Conservation (phyloP, 1,140 invertebrate genomes). For the Paraescarpia echinospica region DNA sequence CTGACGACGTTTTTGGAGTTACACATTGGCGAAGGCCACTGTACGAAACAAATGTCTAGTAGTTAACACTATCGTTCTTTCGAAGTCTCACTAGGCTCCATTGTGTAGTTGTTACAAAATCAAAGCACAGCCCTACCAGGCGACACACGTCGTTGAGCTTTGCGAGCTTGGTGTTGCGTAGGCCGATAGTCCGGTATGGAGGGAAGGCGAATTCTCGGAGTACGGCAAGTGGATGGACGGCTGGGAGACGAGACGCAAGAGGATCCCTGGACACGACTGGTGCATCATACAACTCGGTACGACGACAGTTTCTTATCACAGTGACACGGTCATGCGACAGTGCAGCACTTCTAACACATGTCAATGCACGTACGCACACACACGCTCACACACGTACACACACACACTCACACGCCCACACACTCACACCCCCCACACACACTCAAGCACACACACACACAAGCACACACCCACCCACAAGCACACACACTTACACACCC, state of each 20-base stretch:
- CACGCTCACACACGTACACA: not conserved
- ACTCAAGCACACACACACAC: not conserved
- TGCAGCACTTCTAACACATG: too few species aligned
- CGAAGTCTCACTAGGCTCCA: too few species aligned
- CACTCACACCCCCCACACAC: too few species aligned
- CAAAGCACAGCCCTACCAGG: too few species aligned
- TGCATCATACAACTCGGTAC: constrained; percentile 65
- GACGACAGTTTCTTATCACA: not conserved
- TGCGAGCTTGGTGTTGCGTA: not conserved
- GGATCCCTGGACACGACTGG: constrained; percentile 69
- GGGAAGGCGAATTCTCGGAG: constrained; percentile 60
- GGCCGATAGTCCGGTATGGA: not conserved
- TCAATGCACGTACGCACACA: not conserved
- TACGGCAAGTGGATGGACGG: constrained; percentile 75
- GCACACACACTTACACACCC: not conserved
- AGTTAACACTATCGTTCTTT: too few species aligned
- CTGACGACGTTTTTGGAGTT: too few species aligned
- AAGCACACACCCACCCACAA: not conserved
- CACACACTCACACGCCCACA: not conserved
- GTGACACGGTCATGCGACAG: too few species aligned
- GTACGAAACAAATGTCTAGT: too few species aligned
- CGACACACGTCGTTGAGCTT: not conserved
- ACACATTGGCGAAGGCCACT: too few species aligned
- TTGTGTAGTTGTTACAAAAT: too few species aligned
- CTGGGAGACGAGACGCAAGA: constrained; percentile 70